Evolutionary conservation across 53 echinoderm and acorn worm species (phyloP), one percentile per base, ranked within the genome.

Genomic region (Luidia sarsii): DNA sequence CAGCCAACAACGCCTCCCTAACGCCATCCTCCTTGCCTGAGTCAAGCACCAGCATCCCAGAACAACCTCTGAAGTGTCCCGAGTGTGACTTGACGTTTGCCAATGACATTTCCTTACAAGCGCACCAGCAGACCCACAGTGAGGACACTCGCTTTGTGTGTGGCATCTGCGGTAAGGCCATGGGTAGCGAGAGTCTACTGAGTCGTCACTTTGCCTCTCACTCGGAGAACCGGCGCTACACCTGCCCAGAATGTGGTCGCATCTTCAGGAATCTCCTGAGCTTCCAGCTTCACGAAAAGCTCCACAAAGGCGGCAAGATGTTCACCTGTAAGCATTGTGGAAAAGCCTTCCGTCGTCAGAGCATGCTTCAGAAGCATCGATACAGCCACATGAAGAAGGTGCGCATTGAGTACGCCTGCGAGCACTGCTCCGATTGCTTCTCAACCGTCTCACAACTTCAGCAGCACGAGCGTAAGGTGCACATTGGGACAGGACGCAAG

Each of bases 391-490:
- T 53, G 57, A 72, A 72, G 23, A 72, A 72, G 56, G 55, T 72
- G 33, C 72, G 72, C 27, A 72, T 72, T n/a, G 72, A 72, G 72
- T 72, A 72, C 16, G 55, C 56, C 8, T 72, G 72, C 23, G 72
- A 72, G 22, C 55, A 72, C 38, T 72, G 72, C 39, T 39, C 33
- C 14, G 55, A 72, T 19, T 72, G 72, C 72, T 72, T 72, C 52
- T 52, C 72, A 34, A 72, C 55, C 8, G 25, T 72, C 7, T 22
- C 30, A 15, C 54, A 72, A 35, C 57, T 72, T 36, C 72, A 72
- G 24, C 72, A 39, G 55, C 72, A 72, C 18, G 72, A 72, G 50
- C 54, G 39, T 8, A 54, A 54, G 54, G 39, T 39, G 41, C 72
- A 72, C 39, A n/a, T 11, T 27, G 16, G 56, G 38, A 72, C 30